These are phyloP conservation scores for Chamaea fasciata DNA, from an alignment of 2,113 vertebrate species.

Conservation along the genomic window DNA sequence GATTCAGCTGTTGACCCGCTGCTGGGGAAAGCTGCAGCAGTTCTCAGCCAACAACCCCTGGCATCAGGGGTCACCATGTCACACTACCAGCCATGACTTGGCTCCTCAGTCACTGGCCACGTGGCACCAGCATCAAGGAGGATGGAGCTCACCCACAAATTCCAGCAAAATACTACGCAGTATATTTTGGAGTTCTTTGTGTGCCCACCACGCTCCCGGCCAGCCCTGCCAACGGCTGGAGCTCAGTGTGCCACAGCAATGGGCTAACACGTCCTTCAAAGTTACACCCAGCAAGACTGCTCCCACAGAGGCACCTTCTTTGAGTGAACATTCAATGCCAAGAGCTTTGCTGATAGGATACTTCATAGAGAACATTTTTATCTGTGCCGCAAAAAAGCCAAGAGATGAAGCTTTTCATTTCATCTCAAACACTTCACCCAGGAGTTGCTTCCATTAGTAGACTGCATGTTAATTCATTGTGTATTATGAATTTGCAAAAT, in stretches of 20 bases:
- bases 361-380: neutral
- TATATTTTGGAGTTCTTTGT: neutral
- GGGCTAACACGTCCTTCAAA: rapidly evolving
- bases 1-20: rapidly evolving
- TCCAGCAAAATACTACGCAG: neutral
- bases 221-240: neutral
- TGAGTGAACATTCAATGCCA: neutral
- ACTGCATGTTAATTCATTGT: neutral
- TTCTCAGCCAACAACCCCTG: neutral
- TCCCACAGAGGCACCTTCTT: neutral
- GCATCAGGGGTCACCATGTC: neutral
- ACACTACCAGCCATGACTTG: neutral
- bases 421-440: neutral
- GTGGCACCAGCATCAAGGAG: neutral
- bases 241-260: neutral
- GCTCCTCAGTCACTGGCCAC: neutral
- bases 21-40: neutral
- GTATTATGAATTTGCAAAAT: neutral
- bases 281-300: neutral
- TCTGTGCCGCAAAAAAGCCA: neutral
- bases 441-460: neutral
- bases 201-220: neutral
- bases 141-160: neutral
- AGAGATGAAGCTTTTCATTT: neutral
- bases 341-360: neutral